Base-by-base conservation (phyloP, 2,797 vertebrate genomes). In the Enteromius viviparus region DNA sequence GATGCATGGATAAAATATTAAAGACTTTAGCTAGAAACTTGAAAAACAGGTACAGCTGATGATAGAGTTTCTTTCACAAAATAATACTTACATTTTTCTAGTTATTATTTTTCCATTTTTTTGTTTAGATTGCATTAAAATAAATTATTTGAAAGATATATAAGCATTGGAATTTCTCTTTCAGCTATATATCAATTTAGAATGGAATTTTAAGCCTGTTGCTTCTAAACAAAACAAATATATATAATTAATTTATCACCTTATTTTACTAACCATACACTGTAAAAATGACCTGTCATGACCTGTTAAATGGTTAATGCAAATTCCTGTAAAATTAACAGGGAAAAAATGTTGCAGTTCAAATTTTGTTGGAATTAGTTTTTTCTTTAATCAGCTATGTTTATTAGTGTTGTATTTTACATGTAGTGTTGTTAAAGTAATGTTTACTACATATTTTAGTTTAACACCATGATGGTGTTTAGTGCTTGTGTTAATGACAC, bases 1-100 rank as follows among this genome's bases (percentile, higher is more conserved):
- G 6, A 70, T 45, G n/a, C 9, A 62, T 53, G 40, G 77, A 77
- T 71, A 60, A 66, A 77, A 70, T 70, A 77, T 77, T 26, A 78
- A 77, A 37, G 5, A 40, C 32, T 66, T 58, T n/a, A 65, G 5
- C 7, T 76, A 45, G 23, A 65, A 3, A 32, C 47, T 74, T 64
- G 11, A 34, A 10, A 45, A 75, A 40, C 34, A 47, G 29, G 34
- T 62, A 17, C 29, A 55, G 21, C 6, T 26, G 40, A 72, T 72
- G 53, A 34, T n/a, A 62, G 19, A 37, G 40, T 7, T 81, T 7
- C 12, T 72, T 81, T 72, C 23, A 74, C 19, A 37, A 12, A 60
- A 45, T 34, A 60, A 42, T 21, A 15, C 37, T 58, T 19, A 45
- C 32, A 51, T 71, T 55, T 45, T 70, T 29, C 34, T 26, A 26